Evolutionary conservation across 2,797 vertebrate species (phyloP).

Genomic region (Gorsachius magnificus): DNA sequence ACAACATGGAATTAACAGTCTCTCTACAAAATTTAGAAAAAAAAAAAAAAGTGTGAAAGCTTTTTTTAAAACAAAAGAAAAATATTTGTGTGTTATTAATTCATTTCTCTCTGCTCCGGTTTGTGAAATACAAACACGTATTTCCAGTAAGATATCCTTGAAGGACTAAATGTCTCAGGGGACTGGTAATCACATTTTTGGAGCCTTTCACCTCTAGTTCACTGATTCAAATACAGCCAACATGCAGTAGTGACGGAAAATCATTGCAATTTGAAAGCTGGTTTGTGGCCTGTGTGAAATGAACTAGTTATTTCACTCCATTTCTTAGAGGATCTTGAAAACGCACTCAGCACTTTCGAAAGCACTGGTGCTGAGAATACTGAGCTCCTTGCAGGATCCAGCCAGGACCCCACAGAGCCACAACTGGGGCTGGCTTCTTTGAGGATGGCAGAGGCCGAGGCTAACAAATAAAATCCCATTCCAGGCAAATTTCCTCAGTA

Average conservation of each 20-base stretch:
- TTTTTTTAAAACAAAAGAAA: background rate
- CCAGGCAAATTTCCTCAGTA: background rate
- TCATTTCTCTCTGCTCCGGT: background rate
- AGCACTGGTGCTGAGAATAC: background rate
- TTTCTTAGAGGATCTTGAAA: background rate
- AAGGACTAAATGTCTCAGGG: background rate
- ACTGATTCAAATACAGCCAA: constrained; percentile 28
- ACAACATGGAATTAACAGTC: background rate
- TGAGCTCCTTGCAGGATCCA: background rate
- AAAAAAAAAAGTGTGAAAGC: background rate
- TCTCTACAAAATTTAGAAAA: background rate
- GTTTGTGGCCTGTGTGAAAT: constrained; percentile 15
- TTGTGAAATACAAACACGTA: background rate
- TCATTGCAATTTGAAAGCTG: constrained; percentile 35
- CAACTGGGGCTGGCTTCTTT: background rate
- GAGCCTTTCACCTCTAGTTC: constrained; percentile 50
- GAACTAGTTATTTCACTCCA: background rate
- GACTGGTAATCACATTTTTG: constrained; percentile 23
- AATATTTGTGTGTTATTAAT: background rate
- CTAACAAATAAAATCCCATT: background rate
- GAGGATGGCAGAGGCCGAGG: background rate
- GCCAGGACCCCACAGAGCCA: fast-evolving
- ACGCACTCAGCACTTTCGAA: background rate
- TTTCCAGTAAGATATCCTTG: background rate
- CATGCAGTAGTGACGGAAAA: constrained; percentile 30